These are phyloP conservation scores for Tichodroma muraria DNA, from an alignment of 2,113 vertebrate genomes.

Conservation along the genomic window DNA sequence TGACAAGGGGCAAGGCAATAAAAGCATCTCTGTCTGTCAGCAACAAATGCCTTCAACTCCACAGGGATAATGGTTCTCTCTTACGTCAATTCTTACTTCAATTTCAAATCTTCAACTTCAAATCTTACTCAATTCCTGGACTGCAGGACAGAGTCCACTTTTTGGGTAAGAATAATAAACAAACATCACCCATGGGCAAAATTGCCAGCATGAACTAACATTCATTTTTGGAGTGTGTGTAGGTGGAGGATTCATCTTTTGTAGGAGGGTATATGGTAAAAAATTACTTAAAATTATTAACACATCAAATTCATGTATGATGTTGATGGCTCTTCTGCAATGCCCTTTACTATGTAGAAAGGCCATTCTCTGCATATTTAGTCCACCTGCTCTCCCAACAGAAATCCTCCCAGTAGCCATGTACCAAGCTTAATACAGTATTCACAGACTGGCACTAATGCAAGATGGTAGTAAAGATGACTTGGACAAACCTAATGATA, in stretches of 20 bases:
- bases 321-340: neutral
- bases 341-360: neutral
- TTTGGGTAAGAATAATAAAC: neutral
- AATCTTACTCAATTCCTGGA: neutral
- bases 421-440: neutral
- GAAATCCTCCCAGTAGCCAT: neutral
- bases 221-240: rapidly evolving
- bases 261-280: neutral
- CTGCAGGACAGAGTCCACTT: neutral
- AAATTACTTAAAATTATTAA: neutral
- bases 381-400: neutral
- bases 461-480: neutral
- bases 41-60: neutral
- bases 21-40: neutral
- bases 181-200: neutral
- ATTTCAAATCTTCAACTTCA: neutral
- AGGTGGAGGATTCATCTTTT: neutral
- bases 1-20: neutral
- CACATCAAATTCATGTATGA: neutral
- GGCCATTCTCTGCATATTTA: neutral
- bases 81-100: too few species aligned
- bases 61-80: neutral
- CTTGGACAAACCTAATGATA: neutral
- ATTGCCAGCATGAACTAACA: neutral
- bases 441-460: neutral